These are phyloP conservation scores for Hemicordylus capensis DNA, from an alignment of 2,113 vertebrate genomes.

Conservation along the genomic window DNA sequence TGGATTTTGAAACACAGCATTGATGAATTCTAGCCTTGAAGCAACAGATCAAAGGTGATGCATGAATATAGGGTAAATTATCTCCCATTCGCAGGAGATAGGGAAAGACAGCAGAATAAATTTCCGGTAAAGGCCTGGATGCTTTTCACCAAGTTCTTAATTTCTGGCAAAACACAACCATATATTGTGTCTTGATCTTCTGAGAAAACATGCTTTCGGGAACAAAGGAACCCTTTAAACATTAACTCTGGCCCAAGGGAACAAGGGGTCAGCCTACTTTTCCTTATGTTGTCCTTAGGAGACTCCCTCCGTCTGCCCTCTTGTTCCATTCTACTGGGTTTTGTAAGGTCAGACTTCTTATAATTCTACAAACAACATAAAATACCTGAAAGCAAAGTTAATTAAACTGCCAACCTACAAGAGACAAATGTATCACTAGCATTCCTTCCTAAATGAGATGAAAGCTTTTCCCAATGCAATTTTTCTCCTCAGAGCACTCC, in stretches of 20 bases:
- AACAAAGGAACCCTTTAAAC: conserved; percentile 62
- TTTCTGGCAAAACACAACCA: conserved; percentile 54
- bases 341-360: conserved; percentile 41
- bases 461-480: background rate
- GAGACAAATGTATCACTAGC: conserved; percentile 42
- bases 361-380: conserved; percentile 30
- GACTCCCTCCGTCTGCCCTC: conserved; percentile 26
- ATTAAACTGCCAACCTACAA: conserved; percentile 33
- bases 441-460: conserved; percentile 5
- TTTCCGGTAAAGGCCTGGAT: conserved; percentile 32
- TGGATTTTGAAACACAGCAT: background rate
- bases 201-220: conserved; percentile 34
- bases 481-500: background rate
- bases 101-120: fast-evolving
- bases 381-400: conserved; percentile 51
- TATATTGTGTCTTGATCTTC: conserved; percentile 43
- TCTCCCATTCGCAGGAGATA: background rate
- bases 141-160: conserved; percentile 52
- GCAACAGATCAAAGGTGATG: background rate
- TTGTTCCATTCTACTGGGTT: conserved; percentile 58
- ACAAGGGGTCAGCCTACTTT: conserved; percentile 59
- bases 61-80: background rate
- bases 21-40: background rate
- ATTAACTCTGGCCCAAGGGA: conserved; percentile 58
- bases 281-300: conserved; percentile 33